Conservation (phyloP, 1,140 invertebrate species). For the Samia ricini region DNA sequence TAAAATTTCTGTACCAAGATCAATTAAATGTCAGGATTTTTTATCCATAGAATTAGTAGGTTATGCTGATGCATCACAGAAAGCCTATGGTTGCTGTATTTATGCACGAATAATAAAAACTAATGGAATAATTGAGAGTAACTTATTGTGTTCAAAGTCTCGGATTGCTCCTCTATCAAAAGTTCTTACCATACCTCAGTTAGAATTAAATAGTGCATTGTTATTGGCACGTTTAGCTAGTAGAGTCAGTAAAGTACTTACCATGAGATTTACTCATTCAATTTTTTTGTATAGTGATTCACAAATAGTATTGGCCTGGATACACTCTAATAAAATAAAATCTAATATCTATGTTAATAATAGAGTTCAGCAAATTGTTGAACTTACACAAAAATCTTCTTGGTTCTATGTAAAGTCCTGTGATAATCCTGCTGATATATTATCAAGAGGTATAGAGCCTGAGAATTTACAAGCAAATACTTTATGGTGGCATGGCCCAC, state of each 20-base stretch:
- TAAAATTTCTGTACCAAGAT: neutral
- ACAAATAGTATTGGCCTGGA: constrained; percentile 52
- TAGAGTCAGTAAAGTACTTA: constrained; percentile 15
- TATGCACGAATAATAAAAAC: neutral
- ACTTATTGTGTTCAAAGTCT: constrained; percentile 21
- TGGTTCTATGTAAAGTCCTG: constrained; percentile 18
- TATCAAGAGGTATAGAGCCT: constrained; percentile 23
- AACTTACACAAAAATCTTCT: constrained; percentile 18
- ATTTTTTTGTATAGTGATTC: constrained; percentile 49
- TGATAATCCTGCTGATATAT: constrained; percentile 34
- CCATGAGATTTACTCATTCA: constrained; percentile 7
- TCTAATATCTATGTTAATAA: constrained; percentile 55
- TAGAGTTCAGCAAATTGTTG: constrained; percentile 48
- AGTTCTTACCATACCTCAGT: constrained; percentile 17
- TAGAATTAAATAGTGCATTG: constrained; percentile 24
- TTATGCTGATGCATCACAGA: constrained; percentile 1
- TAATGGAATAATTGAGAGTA: constrained; percentile 5
- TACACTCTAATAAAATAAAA: constrained; percentile 27
- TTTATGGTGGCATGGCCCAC: neutral
- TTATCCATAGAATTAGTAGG: neutral
- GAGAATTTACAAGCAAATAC: constrained; percentile 10
- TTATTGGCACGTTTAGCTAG: constrained; percentile 10
- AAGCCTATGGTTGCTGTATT: constrained; percentile 5
- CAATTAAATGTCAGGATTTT: neutral
- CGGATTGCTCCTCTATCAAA: constrained; percentile 15